phyloP scores from a whole-genome alignment of 2,113 vertebrate genomes.

The Sterna hirundo region DNA sequence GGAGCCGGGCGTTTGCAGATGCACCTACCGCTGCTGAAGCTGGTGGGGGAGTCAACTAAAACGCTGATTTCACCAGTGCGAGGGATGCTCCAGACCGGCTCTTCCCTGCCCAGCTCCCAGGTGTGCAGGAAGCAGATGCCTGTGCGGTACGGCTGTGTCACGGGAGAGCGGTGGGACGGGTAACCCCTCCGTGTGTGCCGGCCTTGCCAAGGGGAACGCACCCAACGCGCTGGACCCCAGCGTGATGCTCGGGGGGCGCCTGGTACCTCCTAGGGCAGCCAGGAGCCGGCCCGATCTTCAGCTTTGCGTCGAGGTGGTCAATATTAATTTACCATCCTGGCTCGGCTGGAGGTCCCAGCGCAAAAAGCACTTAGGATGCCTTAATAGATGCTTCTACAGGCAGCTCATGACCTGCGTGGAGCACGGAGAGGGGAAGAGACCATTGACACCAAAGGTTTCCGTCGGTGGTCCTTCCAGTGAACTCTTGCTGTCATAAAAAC shows the following conservation, averaged over 20 bases:
- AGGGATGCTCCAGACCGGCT: not conserved
- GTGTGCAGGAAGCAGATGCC: not conserved
- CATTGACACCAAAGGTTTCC: not conserved
- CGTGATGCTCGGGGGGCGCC: not conserved
- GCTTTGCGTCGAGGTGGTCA: not conserved
- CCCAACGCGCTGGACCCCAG: not conserved
- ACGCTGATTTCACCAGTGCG: not conserved
- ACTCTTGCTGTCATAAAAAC: not conserved
- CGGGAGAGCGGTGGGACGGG: not conserved
- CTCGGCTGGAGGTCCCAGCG: not conserved
- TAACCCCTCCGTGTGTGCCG: not conserved
- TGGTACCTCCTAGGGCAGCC: not conserved
- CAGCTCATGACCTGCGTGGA: not conserved
- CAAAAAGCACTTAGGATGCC: not conserved
- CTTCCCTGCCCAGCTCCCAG: not conserved
- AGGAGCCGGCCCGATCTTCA: not conserved
- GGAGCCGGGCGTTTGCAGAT: not conserved
- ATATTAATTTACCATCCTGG: no score
- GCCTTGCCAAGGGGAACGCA: not conserved
- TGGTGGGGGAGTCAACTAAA: not conserved
- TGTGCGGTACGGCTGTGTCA: accelerated
- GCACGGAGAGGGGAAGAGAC: not conserved
- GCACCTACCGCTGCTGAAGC: not conserved
- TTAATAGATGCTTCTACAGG: not conserved
- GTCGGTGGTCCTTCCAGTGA: not conserved